Evolutionary conservation across 92 coral and sea anemone genomes (phyloP).

Genomic region (Anthopleura xanthogrammica): DNA sequence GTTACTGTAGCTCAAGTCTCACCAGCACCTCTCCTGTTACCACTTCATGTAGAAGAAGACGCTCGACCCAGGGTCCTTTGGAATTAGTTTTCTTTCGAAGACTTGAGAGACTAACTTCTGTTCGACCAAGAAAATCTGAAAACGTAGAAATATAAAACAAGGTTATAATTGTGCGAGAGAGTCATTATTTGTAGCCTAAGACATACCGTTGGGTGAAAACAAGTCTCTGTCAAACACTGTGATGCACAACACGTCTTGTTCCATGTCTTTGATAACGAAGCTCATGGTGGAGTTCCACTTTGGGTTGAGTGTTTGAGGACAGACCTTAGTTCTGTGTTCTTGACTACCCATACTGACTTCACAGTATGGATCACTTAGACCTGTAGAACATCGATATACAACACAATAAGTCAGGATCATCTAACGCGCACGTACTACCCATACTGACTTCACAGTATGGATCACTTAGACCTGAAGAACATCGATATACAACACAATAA

Average conservation of each 20-base stretch:
- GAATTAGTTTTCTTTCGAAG: slow-evolving; percentile 60
- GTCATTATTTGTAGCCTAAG: neutral
- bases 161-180: neutral
- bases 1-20: slow-evolving; percentile 63
- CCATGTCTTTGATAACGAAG: slow-evolving; percentile 75
- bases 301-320: slow-evolving; percentile 92
- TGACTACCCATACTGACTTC: slow-evolving; percentile 99
- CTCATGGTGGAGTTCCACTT: slow-evolving; percentile 92
- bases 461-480: slow-evolving; percentile 78
- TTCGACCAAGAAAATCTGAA: slow-evolving; percentile 93
- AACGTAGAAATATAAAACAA: neutral
- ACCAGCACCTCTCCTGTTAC: slow-evolving; percentile 87
- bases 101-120: slow-evolving; percentile 79
- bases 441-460: slow-evolving; percentile 98
- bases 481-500: neutral
- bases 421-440: slow-evolving; percentile 53
- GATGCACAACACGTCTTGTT: slow-evolving; percentile 92
- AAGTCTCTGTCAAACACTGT: slow-evolving; percentile 95
- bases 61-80: slow-evolving; percentile 86
- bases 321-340: slow-evolving; percentile 86
- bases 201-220: slow-evolving; percentile 93
- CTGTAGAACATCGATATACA: slow-evolving; percentile 34
- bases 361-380: slow-evolving; percentile 94
- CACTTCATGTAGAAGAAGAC: slow-evolving; percentile 85
- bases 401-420: neutral